phyloP scores from a whole-genome alignment of 2,888 invertebrate species.

The Fragum whitleyi region DNA sequence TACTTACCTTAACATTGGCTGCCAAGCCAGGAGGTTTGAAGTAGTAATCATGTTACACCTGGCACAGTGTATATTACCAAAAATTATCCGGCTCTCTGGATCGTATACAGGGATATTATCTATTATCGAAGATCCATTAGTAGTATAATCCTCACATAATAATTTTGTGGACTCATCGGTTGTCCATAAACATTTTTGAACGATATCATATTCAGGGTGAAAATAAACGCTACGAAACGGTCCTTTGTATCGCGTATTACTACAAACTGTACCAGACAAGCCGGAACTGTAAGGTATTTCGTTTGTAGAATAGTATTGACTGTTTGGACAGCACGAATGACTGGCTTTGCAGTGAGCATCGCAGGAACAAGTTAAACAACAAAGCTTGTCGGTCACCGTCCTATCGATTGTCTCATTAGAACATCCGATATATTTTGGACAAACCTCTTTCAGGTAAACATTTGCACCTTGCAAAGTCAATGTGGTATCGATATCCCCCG shows the following conservation, averaged over 20 bases:
- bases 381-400: too few relatives aligned
- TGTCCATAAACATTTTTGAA: background rate
- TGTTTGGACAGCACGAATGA: too few relatives aligned
- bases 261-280: too few relatives aligned
- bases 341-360: too few relatives aligned
- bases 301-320: too few relatives aligned
- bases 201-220: background rate
- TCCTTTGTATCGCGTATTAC: background rate
- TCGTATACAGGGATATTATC: background rate
- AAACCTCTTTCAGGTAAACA: too few relatives aligned
- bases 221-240: background rate
- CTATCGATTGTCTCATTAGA: too few relatives aligned
- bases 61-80: background rate
- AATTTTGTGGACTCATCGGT: background rate
- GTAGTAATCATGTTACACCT: background rate
- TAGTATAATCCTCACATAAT: background rate
- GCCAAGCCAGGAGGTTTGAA: background rate
- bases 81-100: background rate
- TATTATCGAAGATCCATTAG: background rate
- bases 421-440: too few relatives aligned
- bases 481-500: too few relatives aligned
- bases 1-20: constrained; percentile 1
- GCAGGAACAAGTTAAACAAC: too few relatives aligned
- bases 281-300: too few relatives aligned
- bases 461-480: too few relatives aligned